Conservation (phyloP, 2,888 invertebrate species). For the Lagria hirta region DNA sequence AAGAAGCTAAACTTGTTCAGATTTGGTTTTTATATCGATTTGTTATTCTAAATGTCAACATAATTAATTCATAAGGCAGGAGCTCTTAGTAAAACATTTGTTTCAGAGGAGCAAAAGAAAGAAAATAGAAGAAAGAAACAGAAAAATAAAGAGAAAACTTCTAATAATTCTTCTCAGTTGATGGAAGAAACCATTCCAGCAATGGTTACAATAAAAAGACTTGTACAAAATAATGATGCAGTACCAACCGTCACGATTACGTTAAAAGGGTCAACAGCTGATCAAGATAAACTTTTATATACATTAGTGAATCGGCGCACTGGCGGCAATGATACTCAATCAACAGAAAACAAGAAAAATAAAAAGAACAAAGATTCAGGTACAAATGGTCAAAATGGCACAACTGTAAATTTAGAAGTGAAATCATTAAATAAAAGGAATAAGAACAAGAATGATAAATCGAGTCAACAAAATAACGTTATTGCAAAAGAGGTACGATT, state of each 20-base stretch:
- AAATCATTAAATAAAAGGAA: constrained; percentile 27
- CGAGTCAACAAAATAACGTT: constrained; percentile 29
- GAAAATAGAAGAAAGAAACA: constrained; percentile 29
- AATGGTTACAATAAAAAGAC: constrained; percentile 73
- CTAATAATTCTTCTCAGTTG: constrained; percentile 26
- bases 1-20: no score
- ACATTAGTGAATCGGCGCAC: constrained; percentile 67
- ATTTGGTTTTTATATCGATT: no score
- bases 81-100: no score
- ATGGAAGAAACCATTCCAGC: constrained; percentile 54
- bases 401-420: constrained; percentile 28
- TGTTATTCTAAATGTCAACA: no score
- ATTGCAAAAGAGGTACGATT: constrained; percentile 45
- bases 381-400: no score
- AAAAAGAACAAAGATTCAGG: constrained; percentile 39
- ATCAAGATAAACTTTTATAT: constrained; percentile 72
- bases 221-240: constrained; percentile 65
- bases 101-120: constrained; percentile 19
- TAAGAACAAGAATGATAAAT: constrained; percentile 31
- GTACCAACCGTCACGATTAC: constrained; percentile 78
- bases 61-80: no score
- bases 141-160: constrained; percentile 26
- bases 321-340: constrained; percentile 29
- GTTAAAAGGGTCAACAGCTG: constrained; percentile 71
- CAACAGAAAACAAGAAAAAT: constrained; percentile 19